Evolutionary conservation across 2,113 vertebrate species (phyloP), one percentile per base, ranked within the genome.

Genomic region (Ornithorhynchus anatinus): DNA sequence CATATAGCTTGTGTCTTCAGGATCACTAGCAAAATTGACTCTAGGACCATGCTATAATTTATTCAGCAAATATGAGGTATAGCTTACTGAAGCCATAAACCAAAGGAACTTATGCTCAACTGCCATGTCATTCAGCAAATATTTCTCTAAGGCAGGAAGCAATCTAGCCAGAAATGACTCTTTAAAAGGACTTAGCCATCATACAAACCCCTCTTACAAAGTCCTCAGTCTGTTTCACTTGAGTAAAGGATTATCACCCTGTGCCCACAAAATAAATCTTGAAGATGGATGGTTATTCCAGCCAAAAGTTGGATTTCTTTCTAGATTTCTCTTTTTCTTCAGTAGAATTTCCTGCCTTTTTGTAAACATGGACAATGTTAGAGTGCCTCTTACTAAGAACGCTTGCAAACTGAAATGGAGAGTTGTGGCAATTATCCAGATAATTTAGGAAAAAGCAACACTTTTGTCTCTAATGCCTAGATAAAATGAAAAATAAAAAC

Each of bases 11-110:
- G 19, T 45, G 81, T 77, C 66, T 52, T 14, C 16, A 43, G 42
- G 69, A 85, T 75, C 15, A 2, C 57, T 38, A 80, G 17, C 31
- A 56, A 57, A 71, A 29, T 17, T 63, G 72, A 79, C 9, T 71
- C 54, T n/a, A 59, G 19, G 40, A 52, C 33, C 5, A 53, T 25
- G 40, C 62, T 67, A 23, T 61, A 10, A 59, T 56, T 85, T 70
- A 84, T 57, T 79, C 73, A 72, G 61, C 84, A 69, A 42, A 66
- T 79, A 59, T 27, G 3, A 72, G 76, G 40, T 63, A 72, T 10
- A 48, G 31, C 15, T 86, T 86, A 60, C 68, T 50, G 38, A 5
- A 4, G 29, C 12, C 25, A 43, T 70, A 60, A 74, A 43, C 10
- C 54, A 1, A 40, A 51, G 29, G 51, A 77, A 43, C 10, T 68